A percentile compares a stretch with the other conserved stretches of the same genome.
phyloP scores from a whole-genome alignment of 2,797 vertebrate species.

The Avahi laniger region DNA sequence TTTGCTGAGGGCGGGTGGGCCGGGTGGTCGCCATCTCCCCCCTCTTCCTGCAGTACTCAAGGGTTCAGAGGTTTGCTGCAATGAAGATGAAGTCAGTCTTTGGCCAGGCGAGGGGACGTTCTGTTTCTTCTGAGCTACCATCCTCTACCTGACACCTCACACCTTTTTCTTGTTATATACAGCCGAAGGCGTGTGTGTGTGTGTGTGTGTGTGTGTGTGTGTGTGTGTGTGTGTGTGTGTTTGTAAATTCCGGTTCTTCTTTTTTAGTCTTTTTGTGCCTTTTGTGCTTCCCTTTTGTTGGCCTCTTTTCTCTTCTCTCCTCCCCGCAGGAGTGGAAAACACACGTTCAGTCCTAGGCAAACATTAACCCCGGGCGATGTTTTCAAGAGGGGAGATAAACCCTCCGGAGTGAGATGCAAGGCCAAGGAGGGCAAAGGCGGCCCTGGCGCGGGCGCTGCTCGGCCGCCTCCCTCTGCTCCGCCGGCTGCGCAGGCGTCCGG shows the following conservation, averaged over 20 bases:
- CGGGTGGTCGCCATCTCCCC: neutral
- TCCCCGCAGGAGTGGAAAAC: neutral
- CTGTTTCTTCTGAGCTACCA: neutral
- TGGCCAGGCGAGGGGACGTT: neutral
- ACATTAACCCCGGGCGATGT: constrained; percentile 60
- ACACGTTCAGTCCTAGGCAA: constrained; percentile 53
- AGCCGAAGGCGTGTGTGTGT: neutral
- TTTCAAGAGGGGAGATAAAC: constrained; percentile 50
- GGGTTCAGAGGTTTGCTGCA: neutral
- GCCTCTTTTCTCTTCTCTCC: neutral
- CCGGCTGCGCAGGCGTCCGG: neutral
- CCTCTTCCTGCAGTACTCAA: neutral
- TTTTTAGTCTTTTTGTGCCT: neutral
- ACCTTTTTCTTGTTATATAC: neutral
- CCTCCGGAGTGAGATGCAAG: neutral
- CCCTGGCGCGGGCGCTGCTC: neutral
- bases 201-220: neutral
- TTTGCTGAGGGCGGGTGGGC: neutral
- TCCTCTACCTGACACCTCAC: too few species aligned
- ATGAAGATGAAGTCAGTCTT: neutral
- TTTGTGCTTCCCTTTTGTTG: neutral
- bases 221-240: neutral
- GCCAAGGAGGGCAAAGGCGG: neutral
- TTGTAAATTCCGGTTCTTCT: neutral
- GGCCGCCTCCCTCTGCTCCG: rapidly evolving